Evolutionary conservation across 2,113 vertebrate genomes (phyloP).

Genomic region (Chionomys nivalis): DNA sequence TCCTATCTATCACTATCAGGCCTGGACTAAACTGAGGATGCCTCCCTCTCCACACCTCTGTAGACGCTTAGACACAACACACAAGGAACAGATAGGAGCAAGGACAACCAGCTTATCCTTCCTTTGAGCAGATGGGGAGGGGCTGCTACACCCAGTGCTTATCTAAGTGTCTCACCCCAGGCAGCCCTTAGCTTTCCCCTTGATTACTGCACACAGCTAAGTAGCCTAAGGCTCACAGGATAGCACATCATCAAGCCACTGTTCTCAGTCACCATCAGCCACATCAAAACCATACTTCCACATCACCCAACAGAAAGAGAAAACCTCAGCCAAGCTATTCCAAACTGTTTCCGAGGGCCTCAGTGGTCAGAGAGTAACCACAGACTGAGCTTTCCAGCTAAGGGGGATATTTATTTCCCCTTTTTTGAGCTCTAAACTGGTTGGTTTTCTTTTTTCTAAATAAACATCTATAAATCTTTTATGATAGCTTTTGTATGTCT

Average conservation of each 20-base stretch:
- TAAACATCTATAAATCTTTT: neutral
- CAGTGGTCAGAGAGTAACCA: neutral
- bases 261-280: neutral
- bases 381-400: neutral
- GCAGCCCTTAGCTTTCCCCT: neutral
- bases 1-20: neutral
- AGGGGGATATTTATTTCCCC: neutral
- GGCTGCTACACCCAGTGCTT: neutral
- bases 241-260: neutral
- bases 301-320: neutral
- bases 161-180: neutral
- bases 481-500: slow-evolving; percentile 14
- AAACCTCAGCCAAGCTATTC: neutral
- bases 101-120: neutral
- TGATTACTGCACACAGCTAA: neutral
- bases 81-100: neutral
- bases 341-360: neutral
- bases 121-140: neutral
- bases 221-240: neutral
- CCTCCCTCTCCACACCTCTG: neutral
- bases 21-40: neutral
- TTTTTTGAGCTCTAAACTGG: slow-evolving; percentile 23
- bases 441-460: neutral
- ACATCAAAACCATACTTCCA: neutral
- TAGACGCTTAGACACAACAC: neutral